These are phyloP conservation scores for Pseudopodoces humilis DNA, from an alignment of 2,113 vertebrate species.

Conservation along the genomic window DNA sequence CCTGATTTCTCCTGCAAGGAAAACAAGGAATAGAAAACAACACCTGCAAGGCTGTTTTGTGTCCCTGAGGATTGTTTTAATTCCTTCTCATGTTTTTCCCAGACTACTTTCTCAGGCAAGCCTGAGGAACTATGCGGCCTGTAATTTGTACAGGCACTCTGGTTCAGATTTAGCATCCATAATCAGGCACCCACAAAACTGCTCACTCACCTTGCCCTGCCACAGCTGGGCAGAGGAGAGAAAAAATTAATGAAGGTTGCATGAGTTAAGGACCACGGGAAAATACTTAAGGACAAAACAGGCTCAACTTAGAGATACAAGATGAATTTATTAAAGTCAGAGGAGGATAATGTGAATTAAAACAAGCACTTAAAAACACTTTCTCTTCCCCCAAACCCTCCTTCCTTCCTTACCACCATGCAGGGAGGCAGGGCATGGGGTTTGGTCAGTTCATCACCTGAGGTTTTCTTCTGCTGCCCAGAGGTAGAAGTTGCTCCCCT, in stretches of 20 bases:
- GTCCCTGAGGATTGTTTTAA: no score
- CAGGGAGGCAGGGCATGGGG: no score
- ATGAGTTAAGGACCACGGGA: no score
- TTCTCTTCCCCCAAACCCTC: accelerated
- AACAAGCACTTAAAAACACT: not conserved
- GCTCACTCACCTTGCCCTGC: not conserved
- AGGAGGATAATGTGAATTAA: not conserved
- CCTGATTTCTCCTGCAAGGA: no score
- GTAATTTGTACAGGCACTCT: no score
- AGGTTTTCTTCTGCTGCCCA: no score
- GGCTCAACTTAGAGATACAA: not conserved
- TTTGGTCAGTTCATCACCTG: not conserved
- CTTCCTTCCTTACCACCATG: not conserved
- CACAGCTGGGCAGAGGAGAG: not conserved
- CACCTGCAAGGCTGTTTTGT: no score
- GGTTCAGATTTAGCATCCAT: no score
- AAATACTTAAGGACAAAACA: not conserved
- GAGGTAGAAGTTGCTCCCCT: not conserved
- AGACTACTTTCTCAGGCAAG: no score
- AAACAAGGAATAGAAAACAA: no score
- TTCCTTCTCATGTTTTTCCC: no score
- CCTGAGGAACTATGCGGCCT: no score
- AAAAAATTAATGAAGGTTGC: not conserved
- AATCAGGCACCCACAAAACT: not conserved
- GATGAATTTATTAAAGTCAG: not conserved